Percentiles rank a stretch among this genome's conserved stretches.
Conservation (phyloP, 2,888 invertebrate genomes). For the Drosophila limbata region DNA sequence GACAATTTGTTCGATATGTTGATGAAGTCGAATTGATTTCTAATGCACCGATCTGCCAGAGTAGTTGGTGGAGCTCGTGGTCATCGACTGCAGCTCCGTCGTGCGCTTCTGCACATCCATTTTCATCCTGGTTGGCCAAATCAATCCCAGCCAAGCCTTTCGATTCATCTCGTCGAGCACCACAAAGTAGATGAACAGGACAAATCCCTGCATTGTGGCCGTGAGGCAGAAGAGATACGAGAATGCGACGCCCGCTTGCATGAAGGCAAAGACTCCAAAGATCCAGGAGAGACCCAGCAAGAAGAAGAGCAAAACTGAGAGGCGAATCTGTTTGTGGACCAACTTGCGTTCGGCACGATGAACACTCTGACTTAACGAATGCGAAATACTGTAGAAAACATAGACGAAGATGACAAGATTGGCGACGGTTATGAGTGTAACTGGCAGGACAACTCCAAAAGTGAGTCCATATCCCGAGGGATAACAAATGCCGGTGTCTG, state of each 20-base stretch:
- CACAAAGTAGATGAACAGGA: conserved; percentile 88
- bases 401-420: conserved; percentile 87
- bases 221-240: conserved; percentile 88
- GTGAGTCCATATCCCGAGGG: conserved; percentile 86
- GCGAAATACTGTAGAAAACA: conserved; percentile 82
- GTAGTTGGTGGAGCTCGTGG: conserved; percentile 41
- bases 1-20: conserved; percentile 55
- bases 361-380: conserved; percentile 85
- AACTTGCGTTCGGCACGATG: conserved; percentile 71
- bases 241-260: conserved; percentile 86
- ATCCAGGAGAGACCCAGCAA: conserved; percentile 88
- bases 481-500: conserved; percentile 86
- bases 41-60: conserved; percentile 13
- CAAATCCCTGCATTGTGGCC: conserved; percentile 88
- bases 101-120: conserved; percentile 46
- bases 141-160: conserved; percentile 47
- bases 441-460: conserved; percentile 86
- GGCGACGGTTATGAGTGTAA: conserved; percentile 86
- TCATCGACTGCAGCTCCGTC: conserved; percentile 51
- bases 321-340: conserved; percentile 86
- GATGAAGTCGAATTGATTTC: too few relatives aligned
- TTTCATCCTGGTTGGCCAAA: conserved; percentile 45
- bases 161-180: conserved; percentile 87
- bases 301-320: conserved; percentile 88
- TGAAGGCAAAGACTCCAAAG: conserved; percentile 87